A percentile compares a stretch with the other conserved stretches of the same genome.
phyloP scores from a whole-genome alignment of 2,888 invertebrate genomes.

The Coremacera marginata region DNA sequence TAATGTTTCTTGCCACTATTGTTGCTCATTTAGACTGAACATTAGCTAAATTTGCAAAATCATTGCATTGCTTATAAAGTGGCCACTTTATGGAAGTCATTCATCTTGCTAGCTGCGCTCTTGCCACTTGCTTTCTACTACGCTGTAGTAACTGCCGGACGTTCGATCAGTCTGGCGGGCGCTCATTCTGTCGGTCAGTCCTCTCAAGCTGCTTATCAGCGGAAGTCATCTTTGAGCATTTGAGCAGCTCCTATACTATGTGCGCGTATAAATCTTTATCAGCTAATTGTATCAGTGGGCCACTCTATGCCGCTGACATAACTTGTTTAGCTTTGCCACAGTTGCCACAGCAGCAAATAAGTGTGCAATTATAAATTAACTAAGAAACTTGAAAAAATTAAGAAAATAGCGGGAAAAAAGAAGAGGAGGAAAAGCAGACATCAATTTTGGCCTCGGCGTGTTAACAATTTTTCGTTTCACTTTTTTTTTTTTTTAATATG shows the following conservation, averaged over 20 bases:
- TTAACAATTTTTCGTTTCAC: not conserved
- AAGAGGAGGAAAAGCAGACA: not conserved
- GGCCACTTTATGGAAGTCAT: slow-evolving; percentile 18
- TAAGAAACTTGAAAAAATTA: not conserved
- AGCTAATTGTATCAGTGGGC: slow-evolving; percentile 32
- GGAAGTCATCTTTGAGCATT: slow-evolving; percentile 29
- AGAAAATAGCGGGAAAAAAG: not conserved
- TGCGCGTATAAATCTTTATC: slow-evolving; percentile 25
- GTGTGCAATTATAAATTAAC: slow-evolving; percentile 25
- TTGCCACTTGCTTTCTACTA: not conserved
- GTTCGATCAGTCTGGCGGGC: not conserved
- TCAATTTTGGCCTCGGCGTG: not conserved
- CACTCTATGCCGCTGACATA: slow-evolving; percentile 16
- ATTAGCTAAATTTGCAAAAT: not conserved
- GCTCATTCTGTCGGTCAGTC: not conserved
- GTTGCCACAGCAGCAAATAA: not conserved
- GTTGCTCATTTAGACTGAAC: not conserved
- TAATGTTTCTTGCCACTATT: not conserved
- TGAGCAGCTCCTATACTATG: not conserved
- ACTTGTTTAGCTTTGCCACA: slow-evolving; percentile 21
- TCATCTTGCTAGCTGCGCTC: not conserved
- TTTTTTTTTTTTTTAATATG: not conserved
- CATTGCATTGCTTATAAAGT: slow-evolving; percentile 6
- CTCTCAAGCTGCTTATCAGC: slow-evolving; percentile 14
- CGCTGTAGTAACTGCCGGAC: not conserved